These are phyloP conservation scores for Harpalus rufipes DNA, from an alignment of 2,888 invertebrate species.

Conservation along the genomic window DNA sequence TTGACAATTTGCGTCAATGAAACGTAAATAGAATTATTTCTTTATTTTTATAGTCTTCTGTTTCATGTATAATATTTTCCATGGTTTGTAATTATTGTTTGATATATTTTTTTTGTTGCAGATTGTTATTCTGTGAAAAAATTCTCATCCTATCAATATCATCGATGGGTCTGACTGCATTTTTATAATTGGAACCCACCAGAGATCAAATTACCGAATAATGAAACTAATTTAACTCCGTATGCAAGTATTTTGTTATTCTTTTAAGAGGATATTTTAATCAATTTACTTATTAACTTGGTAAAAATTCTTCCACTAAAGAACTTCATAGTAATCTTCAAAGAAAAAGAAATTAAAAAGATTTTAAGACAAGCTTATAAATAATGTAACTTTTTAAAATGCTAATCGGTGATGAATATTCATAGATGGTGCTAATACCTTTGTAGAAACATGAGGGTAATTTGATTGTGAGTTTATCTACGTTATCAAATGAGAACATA, in stretches of 20 bases:
- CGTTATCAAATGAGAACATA: neutral
- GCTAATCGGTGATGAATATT: neutral
- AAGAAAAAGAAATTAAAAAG: slow-evolving; percentile 45
- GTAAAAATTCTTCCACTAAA: slow-evolving; percentile 6
- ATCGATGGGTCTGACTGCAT: neutral
- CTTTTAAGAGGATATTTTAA: neutral
- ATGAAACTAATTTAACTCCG: neutral
- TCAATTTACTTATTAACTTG: slow-evolving; percentile 32
- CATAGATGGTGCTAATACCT: neutral
- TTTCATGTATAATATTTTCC: neutral
- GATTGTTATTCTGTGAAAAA: neutral
- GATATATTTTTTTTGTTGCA: neutral
- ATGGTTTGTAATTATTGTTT: neutral
- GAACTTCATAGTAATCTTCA: slow-evolving; percentile 37
- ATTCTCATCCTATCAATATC: neutral
- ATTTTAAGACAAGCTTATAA: slow-evolving; percentile 47
- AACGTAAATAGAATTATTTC: too few species aligned
- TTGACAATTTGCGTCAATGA: too few species aligned
- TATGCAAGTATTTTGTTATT: neutral
- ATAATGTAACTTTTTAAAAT: slow-evolving; percentile 19
- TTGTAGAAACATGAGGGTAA: neutral
- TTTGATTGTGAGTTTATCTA: slow-evolving; percentile 2
- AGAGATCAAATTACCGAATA: neutral
- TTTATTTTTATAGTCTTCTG: too few species aligned
- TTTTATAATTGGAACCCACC: neutral